Conservation (phyloP, 2,797 vertebrate genomes). For the Callimico goeldii region DNA sequence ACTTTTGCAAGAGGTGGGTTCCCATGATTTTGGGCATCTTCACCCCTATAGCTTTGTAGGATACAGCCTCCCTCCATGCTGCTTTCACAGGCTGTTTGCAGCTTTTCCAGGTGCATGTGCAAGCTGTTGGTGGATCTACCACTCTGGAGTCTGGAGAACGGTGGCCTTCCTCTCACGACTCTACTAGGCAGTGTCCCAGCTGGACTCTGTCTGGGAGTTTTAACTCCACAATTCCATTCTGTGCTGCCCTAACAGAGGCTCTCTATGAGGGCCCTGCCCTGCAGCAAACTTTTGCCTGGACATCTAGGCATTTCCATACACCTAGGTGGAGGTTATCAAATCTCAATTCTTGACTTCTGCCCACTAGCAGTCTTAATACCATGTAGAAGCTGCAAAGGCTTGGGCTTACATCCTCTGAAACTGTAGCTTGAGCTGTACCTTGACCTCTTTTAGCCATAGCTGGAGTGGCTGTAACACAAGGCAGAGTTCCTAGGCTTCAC, state of each 20-base stretch:
- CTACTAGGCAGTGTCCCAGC: background rate
- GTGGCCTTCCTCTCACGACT: background rate
- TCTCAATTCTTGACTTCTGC: background rate
- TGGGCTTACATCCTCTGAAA: background rate
- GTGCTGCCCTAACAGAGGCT: background rate
- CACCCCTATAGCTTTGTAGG: background rate
- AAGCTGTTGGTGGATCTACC: background rate
- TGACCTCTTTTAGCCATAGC: background rate
- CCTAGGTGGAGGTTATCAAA: background rate
- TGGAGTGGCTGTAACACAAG: background rate
- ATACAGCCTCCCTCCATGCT: background rate
- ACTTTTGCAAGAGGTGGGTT: background rate
- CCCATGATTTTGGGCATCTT: background rate
- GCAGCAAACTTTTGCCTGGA: background rate
- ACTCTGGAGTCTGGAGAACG: background rate
- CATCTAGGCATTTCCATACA: background rate
- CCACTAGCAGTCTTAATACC: background rate
- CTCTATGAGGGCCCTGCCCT: background rate
- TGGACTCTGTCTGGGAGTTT: background rate
- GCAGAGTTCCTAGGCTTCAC: background rate
- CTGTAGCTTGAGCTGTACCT: background rate
- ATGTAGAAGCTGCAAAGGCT: background rate
- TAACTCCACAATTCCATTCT: background rate
- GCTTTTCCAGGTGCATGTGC: background rate
- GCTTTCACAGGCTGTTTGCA: background rate